Percentiles rank a stretch among this genome's conserved stretches.
These are phyloP conservation scores for Neoarius graeffei DNA, from an alignment of 2,113 vertebrate genomes.

Conservation along the genomic window DNA sequence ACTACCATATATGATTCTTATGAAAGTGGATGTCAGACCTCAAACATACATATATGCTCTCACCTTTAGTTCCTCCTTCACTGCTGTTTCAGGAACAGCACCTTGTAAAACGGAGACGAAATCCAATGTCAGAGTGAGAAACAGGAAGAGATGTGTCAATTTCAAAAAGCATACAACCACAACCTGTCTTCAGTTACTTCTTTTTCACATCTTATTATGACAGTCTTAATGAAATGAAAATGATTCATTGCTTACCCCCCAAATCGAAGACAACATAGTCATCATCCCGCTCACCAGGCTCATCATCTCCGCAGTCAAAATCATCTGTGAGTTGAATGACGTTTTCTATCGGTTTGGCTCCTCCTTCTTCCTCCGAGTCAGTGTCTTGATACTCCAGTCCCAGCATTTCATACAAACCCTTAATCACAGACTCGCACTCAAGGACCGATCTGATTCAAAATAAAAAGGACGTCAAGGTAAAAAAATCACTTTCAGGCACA, in stretches of 20 bases:
- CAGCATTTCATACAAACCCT: conserved; percentile 62
- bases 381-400: conserved; percentile 65
- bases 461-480: not conserved
- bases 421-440: conserved; percentile 62
- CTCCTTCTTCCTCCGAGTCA: conserved; percentile 59
- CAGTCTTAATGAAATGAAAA: not conserved
- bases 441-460: conserved; percentile 60
- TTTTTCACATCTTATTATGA: not conserved
- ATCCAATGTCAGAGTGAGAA: not conserved
- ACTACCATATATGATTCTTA: not conserved
- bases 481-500: not conserved
- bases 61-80: conserved; percentile 32
- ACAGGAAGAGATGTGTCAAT: not conserved
- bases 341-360: not conserved
- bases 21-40: not conserved
- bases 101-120: not conserved
- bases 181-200: too few relatives aligned
- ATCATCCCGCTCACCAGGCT: conserved; percentile 9
- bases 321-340: conserved; percentile 11
- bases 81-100: conserved; percentile 13
- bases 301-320: not conserved
- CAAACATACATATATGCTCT: not conserved
- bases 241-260: conserved; percentile 24
- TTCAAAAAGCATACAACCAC: not conserved
- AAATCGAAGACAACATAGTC: conserved; percentile 44